Evolutionary conservation across 2,113 vertebrate species (phyloP).

Genomic region (Macaca fascicularis): DNA sequence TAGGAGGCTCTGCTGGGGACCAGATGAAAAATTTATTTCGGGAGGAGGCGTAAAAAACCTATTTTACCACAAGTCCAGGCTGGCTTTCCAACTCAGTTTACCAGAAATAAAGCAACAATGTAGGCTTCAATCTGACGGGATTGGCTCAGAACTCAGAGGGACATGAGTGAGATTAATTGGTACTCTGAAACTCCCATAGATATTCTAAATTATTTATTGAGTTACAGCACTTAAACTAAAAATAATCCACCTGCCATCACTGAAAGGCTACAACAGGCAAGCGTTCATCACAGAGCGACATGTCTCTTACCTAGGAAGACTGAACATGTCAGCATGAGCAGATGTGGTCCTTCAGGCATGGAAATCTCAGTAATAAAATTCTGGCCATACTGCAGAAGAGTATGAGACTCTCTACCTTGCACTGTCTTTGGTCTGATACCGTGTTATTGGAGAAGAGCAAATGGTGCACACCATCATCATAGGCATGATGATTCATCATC

Average conservation of each 20-base stretch:
- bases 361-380: not conserved
- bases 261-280: fast-evolving
- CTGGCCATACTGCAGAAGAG: not conserved
- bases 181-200: not conserved
- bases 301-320: not conserved
- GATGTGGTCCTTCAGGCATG: not conserved
- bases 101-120: not conserved
- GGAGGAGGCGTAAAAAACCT: not conserved
- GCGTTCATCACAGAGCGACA: not conserved
- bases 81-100: not conserved
- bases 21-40: not conserved
- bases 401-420: not conserved
- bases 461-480: fast-evolving
- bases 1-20: not conserved
- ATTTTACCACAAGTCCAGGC: not conserved
- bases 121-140: not conserved
- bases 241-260: not conserved
- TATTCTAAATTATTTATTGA: not conserved
- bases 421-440: not conserved
- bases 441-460: not conserved
- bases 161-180: not conserved
- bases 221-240: not conserved
- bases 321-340: not conserved
- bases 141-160: not conserved
- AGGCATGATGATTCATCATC: fast-evolving